Base-by-base conservation (phyloP, 2,113 vertebrate genomes). In the Tupaia tana region DNA sequence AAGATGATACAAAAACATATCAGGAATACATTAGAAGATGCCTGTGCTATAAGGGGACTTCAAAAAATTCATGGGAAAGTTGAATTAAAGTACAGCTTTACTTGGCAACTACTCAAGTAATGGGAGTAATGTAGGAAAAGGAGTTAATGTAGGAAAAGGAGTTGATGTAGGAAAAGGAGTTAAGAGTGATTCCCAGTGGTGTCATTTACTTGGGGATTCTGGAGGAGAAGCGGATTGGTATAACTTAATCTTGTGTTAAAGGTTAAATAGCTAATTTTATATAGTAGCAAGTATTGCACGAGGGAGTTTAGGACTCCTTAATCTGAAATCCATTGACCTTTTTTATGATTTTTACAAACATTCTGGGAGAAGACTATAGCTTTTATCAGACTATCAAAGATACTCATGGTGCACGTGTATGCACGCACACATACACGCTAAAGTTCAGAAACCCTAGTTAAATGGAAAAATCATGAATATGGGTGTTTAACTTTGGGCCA, bases 281-380 rank as follows among this genome's bases (percentile, higher is more conserved):
- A 34, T 82, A 70, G 34, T 90, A 89, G 14, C 43, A 70, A 80
- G 27, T 82, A 74, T 64, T 88, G 9, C 34, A 31, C 89, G 56
- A 89, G 14, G 34, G 22, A 56, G 29, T 85, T 91, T 71, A 87
- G n/a, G 58, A 34, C 34, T 87, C 54, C 58, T 88, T 91, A 77
- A 75, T 15, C 63, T 91, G 56, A 54, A 43, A 96, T 93, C 43
- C 61, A 43, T 58, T 82, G 56, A 78, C 14, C 13, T 86, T 95
- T 74, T 91, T 91, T 87, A 34, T 94, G 67, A 69, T 93, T 95
- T 95, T 79, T 61, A 88, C 85, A 96, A 86, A 71, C 83, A 64
- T 86, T 93, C 12, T 79, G 70, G 71, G 9, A 73, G 88, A 88
- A 59, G 18, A 1, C 12, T 20, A 52, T 78, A 69, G 29, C 12